Base-by-base conservation (phyloP, 2,113 vertebrate genomes). In the Panurus biarmicus region DNA sequence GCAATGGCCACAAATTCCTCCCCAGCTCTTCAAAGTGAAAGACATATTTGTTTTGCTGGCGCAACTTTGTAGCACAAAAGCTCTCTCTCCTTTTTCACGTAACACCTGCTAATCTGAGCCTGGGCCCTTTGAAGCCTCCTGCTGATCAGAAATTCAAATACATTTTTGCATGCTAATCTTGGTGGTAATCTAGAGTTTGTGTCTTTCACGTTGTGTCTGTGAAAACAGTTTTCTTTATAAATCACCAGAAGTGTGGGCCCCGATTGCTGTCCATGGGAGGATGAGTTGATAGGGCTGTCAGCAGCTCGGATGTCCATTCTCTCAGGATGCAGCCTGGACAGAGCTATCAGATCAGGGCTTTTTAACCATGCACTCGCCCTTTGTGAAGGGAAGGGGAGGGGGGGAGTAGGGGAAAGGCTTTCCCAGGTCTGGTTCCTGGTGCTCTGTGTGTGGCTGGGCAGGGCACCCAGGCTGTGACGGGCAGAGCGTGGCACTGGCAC, bases 1-100 rank as follows among this genome's bases (percentile, higher is more conserved):
- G 98, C 96, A 96, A 99, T 97, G 94, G 97, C 96, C 97, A 98
- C 98, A 98, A 98, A 98, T 98, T 97, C 98, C 98, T 97, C 97
- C 97, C 97, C 97, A 98, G 97, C 97, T 95, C 98, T 98, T 98
- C 98, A 98, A 98, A 98, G 98, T 98, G 97, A 98, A 97, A 98
- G 98, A 98, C 98, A 98, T 99, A 98, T 99, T 99, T 99, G 98
- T 99, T 99, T 99, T 98, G 97, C 98, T 98, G 97, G 91, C 65
- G 98, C 98, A 98, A 98, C 98, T 98, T 98, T 96, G 97, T 98
- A 96, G 89, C 95, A 98, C 98, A 98, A 98, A 98, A 98, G 97
- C 97, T 16, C 67, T 40, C 93, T 94, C 94, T 94, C 92, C 96
- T 98, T 98, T 98, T 98, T 97, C 98, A 97, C 97, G 96, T 98